Percentiles rank a stretch among this genome's conserved stretches.
Conservation (phyloP, 2,797 vertebrate genomes). For the Delichon dasypus region DNA sequence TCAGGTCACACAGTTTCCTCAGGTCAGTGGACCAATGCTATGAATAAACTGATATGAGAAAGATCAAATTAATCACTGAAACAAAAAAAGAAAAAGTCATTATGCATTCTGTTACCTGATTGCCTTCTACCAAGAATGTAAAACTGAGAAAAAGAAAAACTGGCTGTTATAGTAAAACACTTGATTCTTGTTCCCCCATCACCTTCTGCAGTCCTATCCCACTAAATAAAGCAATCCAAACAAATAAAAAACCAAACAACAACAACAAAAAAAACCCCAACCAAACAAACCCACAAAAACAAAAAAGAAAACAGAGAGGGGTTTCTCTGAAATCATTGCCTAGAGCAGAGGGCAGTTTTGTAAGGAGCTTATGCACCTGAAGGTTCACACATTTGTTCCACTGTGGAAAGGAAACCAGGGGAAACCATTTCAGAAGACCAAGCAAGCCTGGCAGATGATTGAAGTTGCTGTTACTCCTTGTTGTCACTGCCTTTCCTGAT, state of each 20-base stretch:
- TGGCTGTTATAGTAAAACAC: background rate
- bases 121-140: background rate
- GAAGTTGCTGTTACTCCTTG: background rate
- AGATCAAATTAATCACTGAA: background rate
- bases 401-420: background rate
- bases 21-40: background rate
- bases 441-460: background rate
- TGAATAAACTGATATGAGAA: background rate
- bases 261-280: no score
- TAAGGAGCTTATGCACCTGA: background rate
- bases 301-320: accelerated
- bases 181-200: background rate
- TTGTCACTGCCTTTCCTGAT: background rate
- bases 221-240: background rate
- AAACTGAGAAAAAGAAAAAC: background rate
- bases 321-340: background rate
- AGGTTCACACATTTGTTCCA: background rate
- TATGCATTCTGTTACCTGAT: background rate
- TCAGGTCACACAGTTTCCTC: background rate
- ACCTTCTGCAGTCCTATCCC: no score
- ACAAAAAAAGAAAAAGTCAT: background rate
- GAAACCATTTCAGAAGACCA: background rate
- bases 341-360: background rate
- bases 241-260: background rate
- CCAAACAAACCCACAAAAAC: background rate